A percentile compares a stretch with the other conserved stretches of the same genome.
phyloP scores from a whole-genome alignment of 2,797 vertebrate genomes.

The Hylomyscus alleni region DNA sequence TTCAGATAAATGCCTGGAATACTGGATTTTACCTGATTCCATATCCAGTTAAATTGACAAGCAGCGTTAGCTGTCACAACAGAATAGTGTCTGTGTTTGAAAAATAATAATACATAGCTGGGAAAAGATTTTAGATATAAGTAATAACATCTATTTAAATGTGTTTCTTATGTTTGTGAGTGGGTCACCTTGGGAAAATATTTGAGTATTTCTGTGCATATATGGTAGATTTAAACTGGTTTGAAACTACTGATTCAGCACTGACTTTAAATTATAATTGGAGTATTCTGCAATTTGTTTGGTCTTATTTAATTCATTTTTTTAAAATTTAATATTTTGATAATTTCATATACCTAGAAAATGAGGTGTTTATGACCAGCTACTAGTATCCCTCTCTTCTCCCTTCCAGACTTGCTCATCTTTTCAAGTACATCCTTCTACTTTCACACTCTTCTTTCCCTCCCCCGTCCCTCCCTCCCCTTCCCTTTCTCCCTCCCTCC shows the following conservation, averaged over 20 bases:
- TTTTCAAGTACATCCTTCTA: background rate
- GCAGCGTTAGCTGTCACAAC: background rate
- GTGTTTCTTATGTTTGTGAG: background rate
- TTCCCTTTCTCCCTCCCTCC: background rate
- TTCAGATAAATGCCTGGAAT: background rate
- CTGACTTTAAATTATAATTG: background rate
- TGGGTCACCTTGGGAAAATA: background rate
- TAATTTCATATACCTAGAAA: background rate
- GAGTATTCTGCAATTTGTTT: background rate
- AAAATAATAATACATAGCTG: background rate
- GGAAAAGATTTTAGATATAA: background rate
- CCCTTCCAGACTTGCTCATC: no score
- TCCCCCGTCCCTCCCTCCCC: background rate
- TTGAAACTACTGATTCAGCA: background rate
- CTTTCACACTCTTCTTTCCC: background rate
- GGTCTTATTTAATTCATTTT: background rate
- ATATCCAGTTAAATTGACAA: background rate
- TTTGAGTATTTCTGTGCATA: background rate
- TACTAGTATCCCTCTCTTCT: background rate
- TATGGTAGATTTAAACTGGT: background rate
- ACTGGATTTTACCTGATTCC: background rate
- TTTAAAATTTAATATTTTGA: background rate
- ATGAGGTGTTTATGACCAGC: background rate
- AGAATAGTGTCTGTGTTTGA: background rate
- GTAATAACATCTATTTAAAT: background rate